Conservation (phyloP, 2,888 invertebrate species). For the Eupithecia pulchellata region DNA sequence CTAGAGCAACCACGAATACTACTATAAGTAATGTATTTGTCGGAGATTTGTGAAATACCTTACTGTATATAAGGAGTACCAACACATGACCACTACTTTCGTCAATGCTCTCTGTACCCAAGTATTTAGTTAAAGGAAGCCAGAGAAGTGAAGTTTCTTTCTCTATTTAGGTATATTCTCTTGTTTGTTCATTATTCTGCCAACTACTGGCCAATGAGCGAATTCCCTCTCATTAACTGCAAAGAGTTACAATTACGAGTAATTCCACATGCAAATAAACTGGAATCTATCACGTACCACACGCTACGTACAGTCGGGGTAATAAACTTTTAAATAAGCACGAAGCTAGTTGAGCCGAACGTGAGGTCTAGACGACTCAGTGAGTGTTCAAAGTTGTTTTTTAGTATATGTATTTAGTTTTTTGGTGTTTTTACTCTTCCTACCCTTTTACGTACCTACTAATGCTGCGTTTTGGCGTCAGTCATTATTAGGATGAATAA, state of each 20-base stretch:
- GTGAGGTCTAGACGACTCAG: not conserved
- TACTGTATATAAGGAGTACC: too few species aligned
- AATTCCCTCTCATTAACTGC: slow-evolving; percentile 30
- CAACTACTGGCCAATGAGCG: too few species aligned
- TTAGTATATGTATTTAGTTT: not conserved
- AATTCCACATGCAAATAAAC: slow-evolving; percentile 41
- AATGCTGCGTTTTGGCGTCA: not conserved
- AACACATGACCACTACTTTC: too few species aligned
- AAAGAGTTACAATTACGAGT: slow-evolving; percentile 38
- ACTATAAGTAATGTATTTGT: too few species aligned
- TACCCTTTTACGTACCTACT: not conserved
- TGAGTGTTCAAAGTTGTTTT: not conserved
- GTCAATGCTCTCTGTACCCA: too few species aligned
- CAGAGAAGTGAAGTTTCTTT: too few species aligned
- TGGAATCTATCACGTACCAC: slow-evolving; percentile 39
- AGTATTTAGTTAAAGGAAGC: too few species aligned
- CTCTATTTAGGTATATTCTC: too few species aligned
- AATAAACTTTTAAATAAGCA: slow-evolving; percentile 14
- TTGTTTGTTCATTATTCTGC: too few species aligned
- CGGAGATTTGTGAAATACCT: too few species aligned
- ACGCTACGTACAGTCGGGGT: slow-evolving; percentile 24
- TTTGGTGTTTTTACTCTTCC: not conserved
- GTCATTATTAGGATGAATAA: too few species aligned
- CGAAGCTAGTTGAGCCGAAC: not conserved
- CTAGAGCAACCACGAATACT: too few species aligned